Evolutionary conservation across 2,888 invertebrate genomes (phyloP), one percentile per base, ranked within the genome.

Genomic region (Drosophila nr. medialis): DNA sequence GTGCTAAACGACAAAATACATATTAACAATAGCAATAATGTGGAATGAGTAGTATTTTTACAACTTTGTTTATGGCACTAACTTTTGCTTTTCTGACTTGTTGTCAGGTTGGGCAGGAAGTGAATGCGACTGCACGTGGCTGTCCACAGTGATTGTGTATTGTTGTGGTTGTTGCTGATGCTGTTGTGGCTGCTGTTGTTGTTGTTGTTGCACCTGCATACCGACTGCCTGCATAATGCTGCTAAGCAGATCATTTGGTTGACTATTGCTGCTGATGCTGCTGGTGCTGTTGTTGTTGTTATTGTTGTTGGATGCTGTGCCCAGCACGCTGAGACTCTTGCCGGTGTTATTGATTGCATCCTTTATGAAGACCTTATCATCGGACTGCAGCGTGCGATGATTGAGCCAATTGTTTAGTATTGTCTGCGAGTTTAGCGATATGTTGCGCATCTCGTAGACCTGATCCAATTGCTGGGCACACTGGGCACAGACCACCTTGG

Each of bases 331-430:
- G 6, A 90, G 76, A 51, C 88, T 92, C 54, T 91, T 92, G 1
- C 91, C 91, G 5, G 78, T 73, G 24, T 85, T 86, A 48, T 77
- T 80, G 45, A 90, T 76, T 5, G 93, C 93, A 86, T 94, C 94
- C 86, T 94, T 95, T n/a, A 95, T 94, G 79, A 94, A 94, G n/a
- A 94, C 94, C 92, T 95, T 95, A 61, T 95, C 95, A 40, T 95
- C 95, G 76, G 94, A 94, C 69, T 95, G 93, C n/a, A 81, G 64
- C 64, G 95, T 95, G 32, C 95, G 95, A 1, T 95, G 95, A 56
- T 95, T 94, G 36, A 95, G 94, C 88, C 95, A 96, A 70, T 95
- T 95, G 66, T 94, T 95, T 10, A 96, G 91, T 95, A 95, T 95
- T 21, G 94, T 93, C 91, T 96, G 95, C 1, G 96, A 95, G 77